These are phyloP conservation scores for Calvadosia cruxmelitensis DNA, from an alignment of 30 jellyfish, hydroid and myxozoan species.

Conservation along the genomic window DNA sequence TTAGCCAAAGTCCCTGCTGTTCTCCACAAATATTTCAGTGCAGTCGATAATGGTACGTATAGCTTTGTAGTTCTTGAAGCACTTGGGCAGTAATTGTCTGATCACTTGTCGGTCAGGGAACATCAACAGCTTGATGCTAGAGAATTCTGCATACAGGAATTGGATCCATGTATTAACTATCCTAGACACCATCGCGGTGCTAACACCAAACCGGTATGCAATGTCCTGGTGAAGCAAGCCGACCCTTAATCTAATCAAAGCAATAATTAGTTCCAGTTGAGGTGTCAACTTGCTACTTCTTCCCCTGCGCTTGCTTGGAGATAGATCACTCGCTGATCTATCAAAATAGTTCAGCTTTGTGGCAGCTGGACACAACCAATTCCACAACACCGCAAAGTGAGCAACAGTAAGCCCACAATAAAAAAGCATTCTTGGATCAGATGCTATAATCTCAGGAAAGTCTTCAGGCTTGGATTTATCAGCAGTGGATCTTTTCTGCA, in stretches of 20 bases:
- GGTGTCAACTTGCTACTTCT: constrained; percentile 9
- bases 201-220: constrained; percentile 45
- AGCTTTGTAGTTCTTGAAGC: constrained; percentile 23
- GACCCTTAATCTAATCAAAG: constrained; percentile 37
- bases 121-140: constrained; percentile 28
- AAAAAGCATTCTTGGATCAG: too few species aligned
- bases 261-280: constrained; percentile 31
- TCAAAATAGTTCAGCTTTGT: too few species aligned
- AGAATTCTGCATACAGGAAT: constrained; percentile 34
- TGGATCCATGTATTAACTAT: constrained; percentile 51
- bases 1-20: constrained; percentile 35
- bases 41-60: constrained; percentile 40
- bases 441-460: too few species aligned
- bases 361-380: too few species aligned
- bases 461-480: too few species aligned
- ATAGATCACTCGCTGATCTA: too few species aligned
- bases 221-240: constrained; percentile 44
- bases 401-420: too few species aligned
- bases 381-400: too few species aligned
- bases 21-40: constrained; percentile 34
- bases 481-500: too few species aligned
- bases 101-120: constrained; percentile 39
- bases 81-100: constrained; percentile 23
- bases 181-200: constrained; percentile 30
- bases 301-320: too few species aligned